Conservation (phyloP, 2,113 vertebrate species). For the Lasiurus cinereus region DNA sequence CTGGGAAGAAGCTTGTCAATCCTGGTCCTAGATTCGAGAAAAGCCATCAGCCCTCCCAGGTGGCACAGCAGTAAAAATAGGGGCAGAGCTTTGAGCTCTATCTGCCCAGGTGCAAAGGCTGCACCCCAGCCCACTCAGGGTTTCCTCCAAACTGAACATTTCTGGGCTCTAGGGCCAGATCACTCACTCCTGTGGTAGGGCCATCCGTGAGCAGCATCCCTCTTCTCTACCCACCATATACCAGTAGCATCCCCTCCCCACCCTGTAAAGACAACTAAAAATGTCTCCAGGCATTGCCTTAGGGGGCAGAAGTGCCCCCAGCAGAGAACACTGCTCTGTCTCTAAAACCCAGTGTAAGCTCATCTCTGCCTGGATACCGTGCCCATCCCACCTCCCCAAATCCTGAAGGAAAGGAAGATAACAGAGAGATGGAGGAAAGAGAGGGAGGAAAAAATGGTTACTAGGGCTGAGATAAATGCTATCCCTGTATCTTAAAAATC, state of each 20-base stretch:
- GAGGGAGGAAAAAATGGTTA: not conserved
- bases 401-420: not conserved
- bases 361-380: not conserved
- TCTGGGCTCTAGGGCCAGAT: not conserved
- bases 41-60: not conserved
- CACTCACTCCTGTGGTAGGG: not conserved
- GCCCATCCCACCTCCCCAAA: not conserved
- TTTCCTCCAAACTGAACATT: not conserved
- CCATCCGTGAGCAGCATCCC: not conserved
- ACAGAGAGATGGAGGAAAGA: not conserved
- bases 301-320: not conserved
- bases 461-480: not conserved
- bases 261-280: not conserved
- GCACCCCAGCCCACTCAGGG: not conserved
- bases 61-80: not conserved
- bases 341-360: not conserved
- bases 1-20: not conserved
- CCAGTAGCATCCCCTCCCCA: not conserved
- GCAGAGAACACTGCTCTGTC: not conserved
- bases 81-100: not conserved
- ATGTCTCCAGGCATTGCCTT: not conserved
- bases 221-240: not conserved
- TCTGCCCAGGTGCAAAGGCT: not conserved
- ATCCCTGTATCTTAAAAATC: not conserved
- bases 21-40: not conserved